Percentiles rank a stretch among this genome's conserved stretches.
Conservation (phyloP, 2,888 invertebrate genomes). For the Gisinianus flammeolus region DNA sequence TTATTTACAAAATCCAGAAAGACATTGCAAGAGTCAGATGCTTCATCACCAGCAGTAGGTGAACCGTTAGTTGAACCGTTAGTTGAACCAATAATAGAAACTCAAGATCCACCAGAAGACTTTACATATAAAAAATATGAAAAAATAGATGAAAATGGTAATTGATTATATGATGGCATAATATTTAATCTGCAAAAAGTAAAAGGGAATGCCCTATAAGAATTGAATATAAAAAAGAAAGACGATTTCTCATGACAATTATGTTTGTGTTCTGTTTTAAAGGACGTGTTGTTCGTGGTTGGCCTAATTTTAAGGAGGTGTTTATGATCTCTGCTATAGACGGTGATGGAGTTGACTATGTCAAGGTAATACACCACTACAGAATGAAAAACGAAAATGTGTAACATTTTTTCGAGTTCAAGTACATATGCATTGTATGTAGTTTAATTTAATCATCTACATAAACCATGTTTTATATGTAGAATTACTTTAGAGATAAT, state of each 20-base stretch:
- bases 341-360: conserved; percentile 74
- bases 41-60: not conserved
- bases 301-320: conserved; percentile 83
- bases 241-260: not conserved
- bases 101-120: not conserved
- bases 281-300: conserved; percentile 63
- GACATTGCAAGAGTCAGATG: not conserved
- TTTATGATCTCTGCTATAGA: conserved; percentile 90
- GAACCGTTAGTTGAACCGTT: not conserved
- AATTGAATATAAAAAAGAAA: not conserved
- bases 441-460: not conserved
- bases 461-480: conserved; percentile 53
- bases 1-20: conserved; percentile 45
- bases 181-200: too few relatives aligned
- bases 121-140: not conserved
- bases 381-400: too few relatives aligned
- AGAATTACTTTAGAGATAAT: conserved; percentile 73
- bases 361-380: too few relatives aligned
- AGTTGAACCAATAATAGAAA: not conserved
- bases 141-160: conserved; percentile 30
- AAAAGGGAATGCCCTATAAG: not conserved
- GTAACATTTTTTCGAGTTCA: conserved; percentile 8
- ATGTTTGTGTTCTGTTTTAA: not conserved
- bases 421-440: not conserved
- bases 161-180: not conserved